phyloP scores from a whole-genome alignment of 2,113 vertebrate species.

The Callospermophilus lateralis region DNA sequence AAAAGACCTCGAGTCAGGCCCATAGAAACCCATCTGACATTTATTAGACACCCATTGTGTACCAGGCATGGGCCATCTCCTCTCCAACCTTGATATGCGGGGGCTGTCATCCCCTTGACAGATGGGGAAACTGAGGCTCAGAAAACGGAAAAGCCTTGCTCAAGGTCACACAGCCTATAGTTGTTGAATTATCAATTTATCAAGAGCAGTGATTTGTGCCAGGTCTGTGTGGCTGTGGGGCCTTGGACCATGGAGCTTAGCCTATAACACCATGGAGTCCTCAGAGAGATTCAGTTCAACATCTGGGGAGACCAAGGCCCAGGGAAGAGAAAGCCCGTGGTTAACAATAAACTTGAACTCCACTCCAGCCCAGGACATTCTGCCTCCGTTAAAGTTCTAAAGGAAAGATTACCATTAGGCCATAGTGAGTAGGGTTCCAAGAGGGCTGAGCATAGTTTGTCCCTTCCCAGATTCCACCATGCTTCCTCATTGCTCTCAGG shows the following conservation, averaged over 20 bases:
- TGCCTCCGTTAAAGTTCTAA: background rate
- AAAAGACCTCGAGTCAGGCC: background rate
- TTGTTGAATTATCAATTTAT: background rate
- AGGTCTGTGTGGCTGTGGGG: background rate
- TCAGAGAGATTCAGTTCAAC: background rate
- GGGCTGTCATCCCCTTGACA: background rate
- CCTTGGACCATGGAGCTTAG: background rate
- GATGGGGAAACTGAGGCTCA: background rate
- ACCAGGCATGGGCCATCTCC: background rate
- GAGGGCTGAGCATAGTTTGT: background rate
- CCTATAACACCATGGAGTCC: background rate
- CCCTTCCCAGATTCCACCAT: background rate
- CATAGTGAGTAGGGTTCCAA: accelerated
- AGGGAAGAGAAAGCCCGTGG: background rate
- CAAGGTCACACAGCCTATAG: background rate
- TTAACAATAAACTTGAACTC: background rate
- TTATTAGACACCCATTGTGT: background rate
- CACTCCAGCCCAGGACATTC: background rate
- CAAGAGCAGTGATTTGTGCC: background rate
- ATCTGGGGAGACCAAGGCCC: background rate
- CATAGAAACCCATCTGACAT: background rate
- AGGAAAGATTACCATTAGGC: background rate
- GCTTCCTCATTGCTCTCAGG: background rate
- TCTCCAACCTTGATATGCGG: background rate
- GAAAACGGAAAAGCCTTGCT: background rate